Base-by-base conservation (phyloP, 2,113 vertebrate genomes). In the Tachuris rubrigastra region DNA sequence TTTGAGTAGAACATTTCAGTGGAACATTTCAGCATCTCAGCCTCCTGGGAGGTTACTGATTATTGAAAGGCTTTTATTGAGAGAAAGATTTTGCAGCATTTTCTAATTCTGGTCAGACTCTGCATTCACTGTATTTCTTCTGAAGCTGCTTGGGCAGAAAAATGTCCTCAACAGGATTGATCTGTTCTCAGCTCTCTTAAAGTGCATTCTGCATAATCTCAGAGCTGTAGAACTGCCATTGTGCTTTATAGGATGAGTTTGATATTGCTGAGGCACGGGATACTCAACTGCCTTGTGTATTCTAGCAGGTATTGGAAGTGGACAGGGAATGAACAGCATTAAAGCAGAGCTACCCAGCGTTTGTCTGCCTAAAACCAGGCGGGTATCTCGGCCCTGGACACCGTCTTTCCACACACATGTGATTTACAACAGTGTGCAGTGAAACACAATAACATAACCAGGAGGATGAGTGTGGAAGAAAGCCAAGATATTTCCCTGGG, bases 31-130 rank as follows among this genome's bases (percentile, higher is more conserved):
- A 42, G 50, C 42, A 58, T 79, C 80, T 77, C 74, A 53, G 0
- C 52, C 25, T 95, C 52, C 39, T 47, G 14, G 47, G 47, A 88
- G 19, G 39, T 14, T 92, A 39, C 56, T 80, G 69, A 28, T 56
- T 89, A 72, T 65, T 63, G 67, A 92, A 88, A 94, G 42, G 13
- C 52, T 83, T 90, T 84, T 80, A 69, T 27, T 60, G 73, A 91
- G 81, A 58, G 77, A 37, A 84, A 94, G 7, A 84, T 81, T 94
- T 94, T 89, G 77, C 68, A 72, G 65, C 50, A 77, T 87, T 91
- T 94, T 86, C 65, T 81, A 84, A 77, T 87, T 91, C 77, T 90
- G 81, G 41, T 55, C 82, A 86, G 42, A 79, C 37, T 66, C 60
- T 83, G 71, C 28, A 4, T 92, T 90, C 67, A 59, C 49, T 18